A percentile compares a stretch with the other conserved stretches of the same genome.
These are phyloP conservation scores for Enteromius trimaculatus DNA, from an alignment of 2,797 vertebrate species.

Conservation along the genomic window DNA sequence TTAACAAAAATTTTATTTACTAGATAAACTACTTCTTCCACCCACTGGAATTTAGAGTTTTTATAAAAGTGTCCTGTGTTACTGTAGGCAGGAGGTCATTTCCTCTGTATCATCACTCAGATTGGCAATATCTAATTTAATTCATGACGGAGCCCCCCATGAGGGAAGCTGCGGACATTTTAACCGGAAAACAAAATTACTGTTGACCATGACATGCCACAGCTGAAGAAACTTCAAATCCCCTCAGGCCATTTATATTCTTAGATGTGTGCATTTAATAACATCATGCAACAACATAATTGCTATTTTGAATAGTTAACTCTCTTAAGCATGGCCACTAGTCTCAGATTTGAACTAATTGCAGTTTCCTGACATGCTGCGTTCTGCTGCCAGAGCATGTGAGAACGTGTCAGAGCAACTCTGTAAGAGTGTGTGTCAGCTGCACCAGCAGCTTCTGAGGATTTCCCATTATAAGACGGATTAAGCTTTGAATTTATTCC, in stretches of 20 bases:
- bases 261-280: constrained; percentile 2
- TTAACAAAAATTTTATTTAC: too few species aligned
- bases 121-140: constrained; percentile 6
- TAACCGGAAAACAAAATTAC: constrained; percentile 13
- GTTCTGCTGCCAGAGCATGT: not conserved
- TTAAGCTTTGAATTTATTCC: constrained; percentile 29
- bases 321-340: constrained; percentile 15
- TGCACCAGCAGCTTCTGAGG: constrained; percentile 20
- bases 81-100: not conserved
- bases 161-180: not conserved
- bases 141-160: not conserved
- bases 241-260: not conserved
- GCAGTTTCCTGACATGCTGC: constrained; percentile 19
- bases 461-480: constrained; percentile 37
- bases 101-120: constrained; percentile 8
- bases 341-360: constrained; percentile 21
- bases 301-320: constrained; percentile 5
- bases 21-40: not conserved
- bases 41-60: not conserved
- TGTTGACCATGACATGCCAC: constrained; percentile 6
- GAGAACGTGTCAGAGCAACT: constrained; percentile 7
- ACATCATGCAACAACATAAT: constrained; percentile 19
- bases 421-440: constrained; percentile 9
- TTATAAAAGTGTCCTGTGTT: not conserved
- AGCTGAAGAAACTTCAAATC: constrained; percentile 12